Evolutionary conservation across 2,113 vertebrate species (phyloP).

Genomic region (Alethe diademata): DNA sequence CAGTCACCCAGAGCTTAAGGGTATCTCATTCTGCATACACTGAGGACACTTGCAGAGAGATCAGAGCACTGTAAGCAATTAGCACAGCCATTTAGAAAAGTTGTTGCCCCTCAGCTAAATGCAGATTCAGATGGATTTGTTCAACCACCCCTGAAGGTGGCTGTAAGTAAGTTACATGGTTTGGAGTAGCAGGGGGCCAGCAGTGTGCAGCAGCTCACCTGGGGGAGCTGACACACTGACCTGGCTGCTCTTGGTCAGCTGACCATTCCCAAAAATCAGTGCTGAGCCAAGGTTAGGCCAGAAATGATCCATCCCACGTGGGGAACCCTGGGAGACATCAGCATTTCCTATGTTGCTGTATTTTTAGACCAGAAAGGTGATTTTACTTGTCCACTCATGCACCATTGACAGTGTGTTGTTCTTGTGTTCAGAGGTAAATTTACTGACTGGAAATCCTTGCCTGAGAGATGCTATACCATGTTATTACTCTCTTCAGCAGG

Average conservation of each 20-base stretch:
- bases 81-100: constrained; percentile 32
- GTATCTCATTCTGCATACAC: neutral
- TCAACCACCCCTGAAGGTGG: neutral
- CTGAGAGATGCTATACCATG: neutral
- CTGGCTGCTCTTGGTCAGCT: neutral
- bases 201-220: neutral
- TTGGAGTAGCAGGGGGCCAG: neutral
- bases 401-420: neutral
- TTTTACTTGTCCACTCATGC: neutral
- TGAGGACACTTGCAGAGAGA: neutral
- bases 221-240: constrained; percentile 31
- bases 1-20: neutral
- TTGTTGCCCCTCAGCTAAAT: constrained; percentile 19
- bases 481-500: neutral
- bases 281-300: neutral
- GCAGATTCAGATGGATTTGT: neutral
- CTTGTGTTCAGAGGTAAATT: neutral
- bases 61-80: neutral
- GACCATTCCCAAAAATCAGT: neutral
- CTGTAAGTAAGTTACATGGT: neutral
- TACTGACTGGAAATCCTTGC: neutral
- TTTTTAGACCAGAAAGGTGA: neutral
- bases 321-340: neutral
- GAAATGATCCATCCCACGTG: neutral
- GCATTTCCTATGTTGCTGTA: neutral